Evolutionary conservation across 2,888 invertebrate species (phyloP), one percentile per base, ranked within the genome.

Genomic region (Agrilus biguttatus): DNA sequence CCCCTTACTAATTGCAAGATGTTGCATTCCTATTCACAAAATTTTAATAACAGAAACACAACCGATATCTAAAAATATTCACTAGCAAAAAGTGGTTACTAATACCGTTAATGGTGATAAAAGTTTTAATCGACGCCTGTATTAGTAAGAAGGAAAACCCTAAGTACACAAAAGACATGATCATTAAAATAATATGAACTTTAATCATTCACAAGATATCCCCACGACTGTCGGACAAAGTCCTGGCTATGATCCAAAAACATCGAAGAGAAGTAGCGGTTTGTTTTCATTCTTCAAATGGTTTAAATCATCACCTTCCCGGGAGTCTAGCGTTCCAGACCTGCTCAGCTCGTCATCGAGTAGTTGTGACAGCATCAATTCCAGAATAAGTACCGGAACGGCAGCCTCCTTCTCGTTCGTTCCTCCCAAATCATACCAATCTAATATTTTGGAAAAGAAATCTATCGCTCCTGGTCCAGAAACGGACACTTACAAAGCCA

Each of bases 321-420:
- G 60, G 36, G 66, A 66, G 53, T 63, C 65, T 47, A 58, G 64
- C 42, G 53, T 56, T 46, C 53, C 54, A 39, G 55, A 56, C 47
- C 39, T 51, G 38, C 54, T 51, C 47, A 57, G 57, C 45, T 53
- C 59, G 37, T 68, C 68, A 39, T 71, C 73, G 47, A 74, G 75
- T 59, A 74, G 75, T 59, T 69, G 65, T 51, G 74, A 72, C 48
- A 81, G 81, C 59, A 67, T 80, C 48, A 75, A 77, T 53, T 82
- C 82, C 51, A 72, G 73, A 40, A 77, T 79, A 56, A 83, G 83
- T 53, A 81, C 77, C 44, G 77, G 81, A 40, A 82, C 83, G 8
- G 80, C 77, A 14, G 75, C 75, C 35, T 83, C 83, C 56, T 83
- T 85, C 58, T 77, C 80, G 14, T 84, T 77, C 60, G 71, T 80